phyloP scores from a whole-genome alignment of 2,888 invertebrate species.

The Dolichomitus sp. region DNA sequence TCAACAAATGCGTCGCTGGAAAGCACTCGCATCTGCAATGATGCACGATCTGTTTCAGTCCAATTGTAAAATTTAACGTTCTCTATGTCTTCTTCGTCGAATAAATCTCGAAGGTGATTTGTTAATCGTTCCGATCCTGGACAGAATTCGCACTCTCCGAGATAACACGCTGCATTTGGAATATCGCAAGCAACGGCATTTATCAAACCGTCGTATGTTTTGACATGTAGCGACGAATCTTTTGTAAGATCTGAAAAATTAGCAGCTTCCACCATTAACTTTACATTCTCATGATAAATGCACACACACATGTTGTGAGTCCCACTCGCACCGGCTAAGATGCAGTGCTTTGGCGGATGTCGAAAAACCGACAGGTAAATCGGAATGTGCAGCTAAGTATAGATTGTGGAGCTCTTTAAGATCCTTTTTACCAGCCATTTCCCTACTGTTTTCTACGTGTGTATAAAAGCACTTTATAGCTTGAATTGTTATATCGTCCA shows the following conservation, averaged over 20 bases:
- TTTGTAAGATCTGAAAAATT: conserved; percentile 31
- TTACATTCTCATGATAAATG: conserved; percentile 61
- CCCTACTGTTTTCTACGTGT: conserved; percentile 8
- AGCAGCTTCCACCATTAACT: conserved; percentile 52
- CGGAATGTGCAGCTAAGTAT: conserved; percentile 14
- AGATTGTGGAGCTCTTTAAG: conserved; percentile 37
- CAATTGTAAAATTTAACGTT: conserved; percentile 33
- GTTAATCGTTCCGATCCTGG: conserved; percentile 12
- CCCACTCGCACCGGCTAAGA: conserved; percentile 60
- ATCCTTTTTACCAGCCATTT: conserved; percentile 30
- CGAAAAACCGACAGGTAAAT: conserved; percentile 55
- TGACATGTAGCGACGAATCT: conserved; percentile 14
- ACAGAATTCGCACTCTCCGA: background rate
- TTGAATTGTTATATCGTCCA: background rate
- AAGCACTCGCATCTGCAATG: conserved; percentile 8
- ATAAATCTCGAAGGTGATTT: conserved; percentile 11
- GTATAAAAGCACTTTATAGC: conserved; percentile 23
- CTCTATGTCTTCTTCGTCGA: conserved; percentile 26
- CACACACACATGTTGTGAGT: conserved; percentile 65
- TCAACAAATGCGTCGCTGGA: conserved; percentile 20
- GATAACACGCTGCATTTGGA: conserved; percentile 11
- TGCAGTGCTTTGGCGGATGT: conserved; percentile 59
- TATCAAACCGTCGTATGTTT: conserved; percentile 34
- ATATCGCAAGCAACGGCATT: conserved; percentile 5
- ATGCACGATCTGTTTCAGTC: conserved; percentile 38